Percentiles rank a stretch among this genome's conserved stretches.
phyloP scores from a whole-genome alignment of 2,797 vertebrate species.

The Periophthalmus magnuspinnatus region DNA sequence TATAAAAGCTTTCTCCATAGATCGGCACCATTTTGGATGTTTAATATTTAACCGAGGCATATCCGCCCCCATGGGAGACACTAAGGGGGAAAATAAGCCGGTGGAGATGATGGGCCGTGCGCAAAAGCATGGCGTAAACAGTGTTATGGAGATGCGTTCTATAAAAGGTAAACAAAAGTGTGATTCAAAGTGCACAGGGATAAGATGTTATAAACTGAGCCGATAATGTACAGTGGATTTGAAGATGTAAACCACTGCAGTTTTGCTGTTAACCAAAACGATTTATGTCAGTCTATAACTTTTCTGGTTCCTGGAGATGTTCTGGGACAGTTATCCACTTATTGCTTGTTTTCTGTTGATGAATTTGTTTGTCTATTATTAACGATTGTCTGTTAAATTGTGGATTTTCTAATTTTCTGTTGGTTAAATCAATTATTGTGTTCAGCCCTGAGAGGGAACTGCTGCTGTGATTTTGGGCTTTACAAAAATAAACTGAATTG shows the following conservation, averaged over 20 bases:
- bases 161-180: constrained; percentile 22
- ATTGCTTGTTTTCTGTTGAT: too few relatives aligned
- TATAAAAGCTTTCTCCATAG: constrained; percentile 30
- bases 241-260: background rate
- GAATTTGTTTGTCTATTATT: too few relatives aligned
- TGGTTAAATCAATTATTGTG: too few relatives aligned
- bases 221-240: background rate
- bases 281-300: background rate
- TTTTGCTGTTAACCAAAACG: background rate
- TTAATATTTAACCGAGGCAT: constrained; percentile 65
- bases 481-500: too few relatives aligned
- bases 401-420: too few relatives aligned
- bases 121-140: constrained; percentile 12
- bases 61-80: constrained; percentile 34
- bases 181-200: constrained; percentile 36
- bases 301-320: too few relatives aligned
- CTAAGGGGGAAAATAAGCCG: constrained; percentile 10
- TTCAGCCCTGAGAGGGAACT: too few relatives aligned
- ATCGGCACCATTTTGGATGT: constrained; percentile 57
- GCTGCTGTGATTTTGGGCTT: too few relatives aligned
- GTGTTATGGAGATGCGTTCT: constrained; percentile 28
- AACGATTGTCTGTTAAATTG: too few relatives aligned
- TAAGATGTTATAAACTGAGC: constrained; percentile 8
- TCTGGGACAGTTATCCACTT: too few relatives aligned
- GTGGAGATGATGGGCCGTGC: constrained; percentile 10